Evolutionary conservation across 92 coral and sea anemone genomes (phyloP).

Genomic region (Chrysogorgia sp.): DNA sequence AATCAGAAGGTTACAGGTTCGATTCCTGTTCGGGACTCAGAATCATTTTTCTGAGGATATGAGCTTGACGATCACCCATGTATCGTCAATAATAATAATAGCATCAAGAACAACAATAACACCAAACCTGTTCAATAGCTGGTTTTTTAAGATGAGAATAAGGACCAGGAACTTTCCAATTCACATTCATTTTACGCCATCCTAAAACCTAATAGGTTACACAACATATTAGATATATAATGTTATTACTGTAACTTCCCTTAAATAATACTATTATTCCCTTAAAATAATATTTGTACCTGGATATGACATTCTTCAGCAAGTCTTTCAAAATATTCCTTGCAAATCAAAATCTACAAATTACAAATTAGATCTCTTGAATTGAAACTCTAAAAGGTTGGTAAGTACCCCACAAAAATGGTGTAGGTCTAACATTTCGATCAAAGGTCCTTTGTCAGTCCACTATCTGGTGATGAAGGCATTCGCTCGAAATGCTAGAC

Average conservation of each 20-base stretch:
- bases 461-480: too few species aligned
- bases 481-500: too few species aligned
- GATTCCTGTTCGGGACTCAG: too few species aligned
- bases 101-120: not conserved
- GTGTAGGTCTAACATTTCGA: too few species aligned
- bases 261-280: not conserved
- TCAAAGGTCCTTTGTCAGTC: too few species aligned
- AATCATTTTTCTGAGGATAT: too few species aligned
- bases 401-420: too few species aligned
- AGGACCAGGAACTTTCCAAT: slow-evolving; percentile 80
- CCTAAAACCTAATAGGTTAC: slow-evolving; percentile 68
- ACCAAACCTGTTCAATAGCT: slow-evolving; percentile 79
- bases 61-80: too few species aligned
- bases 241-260: not conserved
- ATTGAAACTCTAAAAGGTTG: not conserved
- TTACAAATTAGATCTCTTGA: not conserved
- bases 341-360: slow-evolving; percentile 24
- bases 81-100: too few species aligned
- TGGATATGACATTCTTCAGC: slow-evolving; percentile 69
- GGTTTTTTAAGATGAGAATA: slow-evolving; percentile 84
- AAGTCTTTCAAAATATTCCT: slow-evolving; percentile 68
- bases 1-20: too few species aligned
- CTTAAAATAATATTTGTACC: slow-evolving; percentile 43
- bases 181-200: slow-evolving; percentile 80
- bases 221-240: not conserved